Base-by-base conservation (phyloP, 1,140 invertebrate genomes). In the Cotesia vestalis region DNA sequence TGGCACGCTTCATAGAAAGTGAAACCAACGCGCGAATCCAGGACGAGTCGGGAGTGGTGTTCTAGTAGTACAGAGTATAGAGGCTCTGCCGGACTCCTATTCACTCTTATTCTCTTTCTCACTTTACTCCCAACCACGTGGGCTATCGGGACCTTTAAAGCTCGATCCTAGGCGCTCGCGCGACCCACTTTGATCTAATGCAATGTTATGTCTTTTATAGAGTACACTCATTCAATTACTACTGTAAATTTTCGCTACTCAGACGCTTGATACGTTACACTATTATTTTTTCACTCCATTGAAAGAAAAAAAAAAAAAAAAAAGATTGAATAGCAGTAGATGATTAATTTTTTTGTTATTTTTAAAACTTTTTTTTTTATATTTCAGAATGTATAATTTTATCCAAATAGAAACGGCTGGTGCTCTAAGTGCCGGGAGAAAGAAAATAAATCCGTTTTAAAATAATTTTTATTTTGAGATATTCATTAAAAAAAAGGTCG, bases 101-200 rank as follows among this genome's bases (percentile, higher is more conserved):
- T 72, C 40, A 63, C 70, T 72, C 62, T 46, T 46, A 57, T 36
- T 66, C 61, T 71, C 53, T 52, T 36, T 59, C 59, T 53, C 59
- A 38, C 36, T 52, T 55, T 38, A 34, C 3, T 46, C 6, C 34
- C 5, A 46, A 38, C 73, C 73, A 74, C 73, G 73, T 74, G 73
- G 68, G 51, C 73, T 62, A 53, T 40, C 55, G 67, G 72, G 73
- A 74, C 73, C 73, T 74, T 70, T 74, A 74, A 74, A 74, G 67
- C 63, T 57, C 46, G 46, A 62, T 70, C 69, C 69, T 70, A 53
- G 40, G 20, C 59, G 69, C 46, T 60, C 60, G 52, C 60, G 72
- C 66, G 72, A 69, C 67, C 72, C 60, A 73, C 46, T 73, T 69
- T 57, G 9, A 46, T 17, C 20, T 12, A 52, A 0, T 17, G 14